Conservation (phyloP, 2,888 invertebrate species). For the Macrophya alboannulata region DNA sequence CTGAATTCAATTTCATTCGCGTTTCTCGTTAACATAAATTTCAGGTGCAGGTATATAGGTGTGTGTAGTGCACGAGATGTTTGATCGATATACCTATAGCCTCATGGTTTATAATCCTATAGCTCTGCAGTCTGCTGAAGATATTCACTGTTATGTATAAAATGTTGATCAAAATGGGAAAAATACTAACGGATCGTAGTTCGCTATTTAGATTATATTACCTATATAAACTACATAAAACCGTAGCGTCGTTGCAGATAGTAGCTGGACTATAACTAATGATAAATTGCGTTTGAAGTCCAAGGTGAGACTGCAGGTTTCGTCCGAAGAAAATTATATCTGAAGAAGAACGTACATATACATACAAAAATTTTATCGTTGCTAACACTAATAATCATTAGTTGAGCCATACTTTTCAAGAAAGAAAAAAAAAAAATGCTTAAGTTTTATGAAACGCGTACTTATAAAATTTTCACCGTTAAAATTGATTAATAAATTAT, state of each 20-base stretch:
- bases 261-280: neutral
- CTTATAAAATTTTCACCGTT: neutral
- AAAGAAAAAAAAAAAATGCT: neutral
- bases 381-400: neutral
- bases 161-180: neutral
- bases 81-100: neutral
- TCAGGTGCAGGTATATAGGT: neutral
- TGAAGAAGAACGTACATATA: neutral
- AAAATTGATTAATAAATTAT: no score
- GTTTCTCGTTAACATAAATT: neutral
- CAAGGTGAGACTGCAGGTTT: neutral
- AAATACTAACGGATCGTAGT: neutral
- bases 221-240: neutral
- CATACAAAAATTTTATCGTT: neutral
- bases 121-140: neutral
- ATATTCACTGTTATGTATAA: neutral
- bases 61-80: neutral
- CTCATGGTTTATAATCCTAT: neutral
- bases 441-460: neutral
- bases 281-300: constrained; percentile 6
- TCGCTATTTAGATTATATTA: neutral
- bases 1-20: neutral
- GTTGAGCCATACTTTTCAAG: no score
- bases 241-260: neutral
- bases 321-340: neutral